Evolutionary conservation across 1,140 invertebrate genomes (phyloP).

Genomic region (Apis mellifera): Amel_HAv3.1 CM009943.2:2466001-2466500

Average conservation of each 20-base stretch:
- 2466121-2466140: no score
- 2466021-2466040: neutral
- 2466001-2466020: neutral
- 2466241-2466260: constrained; percentile 49
- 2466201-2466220: neutral
- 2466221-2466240: constrained; percentile 20
- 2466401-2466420: constrained; percentile 63
- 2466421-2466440: constrained; percentile 25
- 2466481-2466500: no score
- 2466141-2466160: neutral
- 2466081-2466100: neutral
- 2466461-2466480: no score
- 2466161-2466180: neutral
- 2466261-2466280: constrained; percentile 65
- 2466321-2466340: constrained; percentile 58
- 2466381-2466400: constrained; percentile 70
- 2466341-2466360: constrained; percentile 64
- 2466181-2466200: constrained; percentile 22
- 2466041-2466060: neutral
- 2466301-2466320: constrained; percentile 61
- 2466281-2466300: constrained; percentile 56
- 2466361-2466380: constrained; percentile 67
- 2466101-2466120: no score
- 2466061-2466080: neutral
- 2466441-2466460: neutral